These are phyloP conservation scores for Tachuris rubrigastra DNA, from an alignment of 2,113 vertebrate genomes.

Conservation along the genomic window DNA sequence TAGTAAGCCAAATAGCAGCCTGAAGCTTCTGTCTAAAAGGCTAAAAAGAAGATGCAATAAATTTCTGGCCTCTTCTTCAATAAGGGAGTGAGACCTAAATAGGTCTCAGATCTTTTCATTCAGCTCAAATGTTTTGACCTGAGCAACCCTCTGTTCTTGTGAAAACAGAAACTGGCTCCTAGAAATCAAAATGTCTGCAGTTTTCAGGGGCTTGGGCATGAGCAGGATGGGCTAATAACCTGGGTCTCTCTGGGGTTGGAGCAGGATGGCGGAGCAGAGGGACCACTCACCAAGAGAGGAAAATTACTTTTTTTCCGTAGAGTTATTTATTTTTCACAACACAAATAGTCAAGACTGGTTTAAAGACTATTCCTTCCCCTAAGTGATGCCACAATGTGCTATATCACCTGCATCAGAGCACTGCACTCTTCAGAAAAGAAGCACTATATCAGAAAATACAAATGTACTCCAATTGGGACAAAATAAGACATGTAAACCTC, in stretches of 20 bases:
- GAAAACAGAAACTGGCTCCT: not conserved
- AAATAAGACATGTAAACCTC: not conserved
- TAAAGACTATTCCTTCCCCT: not conserved
- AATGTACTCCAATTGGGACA: not conserved
- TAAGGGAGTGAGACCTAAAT: not conserved
- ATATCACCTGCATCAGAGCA: not conserved
- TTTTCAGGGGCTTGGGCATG: not conserved
- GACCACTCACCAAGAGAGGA: not conserved
- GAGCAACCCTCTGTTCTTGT: not conserved
- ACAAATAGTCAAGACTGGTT: not conserved
- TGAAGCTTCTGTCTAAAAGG: not conserved
- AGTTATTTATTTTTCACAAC: not conserved
- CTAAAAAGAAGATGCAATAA: slow-evolving; percentile 10
- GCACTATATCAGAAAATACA: not conserved
- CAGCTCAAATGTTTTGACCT: not conserved
- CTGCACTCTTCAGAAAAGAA: not conserved
- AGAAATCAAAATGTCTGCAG: not conserved
- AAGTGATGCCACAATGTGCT: fast-evolving
- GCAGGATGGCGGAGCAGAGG: not conserved
- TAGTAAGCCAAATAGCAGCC: not conserved
- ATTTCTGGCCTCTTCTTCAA: not conserved
- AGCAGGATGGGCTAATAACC: not conserved
- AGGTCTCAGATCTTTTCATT: not conserved
- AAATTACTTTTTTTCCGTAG: not conserved
- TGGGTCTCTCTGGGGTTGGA: not conserved